Conservation (phyloP, 2,113 vertebrate genomes). For the Crotalus tigris region DNA sequence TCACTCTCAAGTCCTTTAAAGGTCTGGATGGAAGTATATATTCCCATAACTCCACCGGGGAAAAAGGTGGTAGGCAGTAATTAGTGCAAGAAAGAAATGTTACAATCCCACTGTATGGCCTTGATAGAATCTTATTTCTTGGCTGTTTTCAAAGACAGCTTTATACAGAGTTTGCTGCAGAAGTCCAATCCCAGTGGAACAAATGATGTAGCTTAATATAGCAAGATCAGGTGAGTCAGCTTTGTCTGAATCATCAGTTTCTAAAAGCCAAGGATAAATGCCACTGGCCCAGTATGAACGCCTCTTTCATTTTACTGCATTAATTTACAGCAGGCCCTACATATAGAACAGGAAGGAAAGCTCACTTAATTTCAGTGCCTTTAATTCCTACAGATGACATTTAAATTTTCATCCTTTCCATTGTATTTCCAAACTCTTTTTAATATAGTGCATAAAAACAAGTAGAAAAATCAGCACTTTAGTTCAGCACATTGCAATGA, state of each 20-base stretch:
- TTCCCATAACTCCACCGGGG: not conserved
- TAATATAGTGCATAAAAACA: not conserved
- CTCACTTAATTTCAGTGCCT: not conserved
- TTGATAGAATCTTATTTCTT: not conserved
- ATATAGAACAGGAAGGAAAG: not conserved
- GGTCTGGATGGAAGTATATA: not conserved
- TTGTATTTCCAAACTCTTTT: not conserved
- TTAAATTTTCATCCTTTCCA: rapidly evolving
- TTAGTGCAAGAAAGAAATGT: not conserved
- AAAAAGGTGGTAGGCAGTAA: not conserved
- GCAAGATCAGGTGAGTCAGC: not conserved
- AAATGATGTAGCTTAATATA: not conserved
- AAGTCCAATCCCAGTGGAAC: not conserved
- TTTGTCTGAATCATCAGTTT: not conserved
- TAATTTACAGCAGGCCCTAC: not conserved
- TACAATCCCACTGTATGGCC: not conserved
- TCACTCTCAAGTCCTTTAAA: not conserved
- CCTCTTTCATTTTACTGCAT: rapidly evolving
- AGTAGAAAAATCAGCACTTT: not conserved
- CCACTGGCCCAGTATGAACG: not conserved
- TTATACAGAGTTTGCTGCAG: no score
- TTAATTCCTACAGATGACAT: not conserved
- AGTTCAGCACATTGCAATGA: not conserved
- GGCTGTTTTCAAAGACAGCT: not conserved
- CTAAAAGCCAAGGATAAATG: not conserved